Base-by-base conservation (phyloP, 2,888 invertebrate genomes). In the Noctua fimbriata region DNA sequence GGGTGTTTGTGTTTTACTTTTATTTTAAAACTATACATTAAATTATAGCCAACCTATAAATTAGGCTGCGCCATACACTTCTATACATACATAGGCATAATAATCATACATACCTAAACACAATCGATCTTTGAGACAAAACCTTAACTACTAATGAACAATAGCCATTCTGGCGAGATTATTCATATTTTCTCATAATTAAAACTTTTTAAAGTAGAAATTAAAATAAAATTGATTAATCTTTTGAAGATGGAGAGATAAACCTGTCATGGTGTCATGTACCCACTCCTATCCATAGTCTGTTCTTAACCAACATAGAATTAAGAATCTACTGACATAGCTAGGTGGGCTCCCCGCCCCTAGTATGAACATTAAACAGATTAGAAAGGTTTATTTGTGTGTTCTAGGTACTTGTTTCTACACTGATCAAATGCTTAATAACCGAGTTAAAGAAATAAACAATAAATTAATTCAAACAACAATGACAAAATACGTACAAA, bases 21-120 rank as follows among this genome's bases (percentile, higher is more conserved):
- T 89, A 89, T 88, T 89, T 79, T 80, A 85, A 76, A 89, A 84
- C 90, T 89, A 89, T 89, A 90, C 88, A 89, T 89, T 77, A 73
- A 86, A 67, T 77, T 78, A 81, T 82, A 79, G 82, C 73, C 83
- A 84, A 87, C 85, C 90, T 83, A 82, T 72, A 82, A 86, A 81
- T 76, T 76, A 87, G 85, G 84, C 89, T 81, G 77, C 66, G 65
- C 80, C 66, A 80, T 73, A 88, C 84, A 89, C 74, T 84, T 88
- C 75, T 82, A 89, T 87, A 89, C 78, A 82, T 82, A 86, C 76
- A 82, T 83, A 85, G 66, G 79, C 86, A 87, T 75, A 81, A 74
- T 88, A 86, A 84, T 78, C 47, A 85, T 72, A 78, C 76, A 71
- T 85, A 87, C 83, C 88, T 87, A 79, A 89, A 87, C 82, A 85